Evolutionary conservation across 2,113 vertebrate species (phyloP), one percentile per base, ranked within the genome.

Genomic region (Pygoscelis adeliae): DNA sequence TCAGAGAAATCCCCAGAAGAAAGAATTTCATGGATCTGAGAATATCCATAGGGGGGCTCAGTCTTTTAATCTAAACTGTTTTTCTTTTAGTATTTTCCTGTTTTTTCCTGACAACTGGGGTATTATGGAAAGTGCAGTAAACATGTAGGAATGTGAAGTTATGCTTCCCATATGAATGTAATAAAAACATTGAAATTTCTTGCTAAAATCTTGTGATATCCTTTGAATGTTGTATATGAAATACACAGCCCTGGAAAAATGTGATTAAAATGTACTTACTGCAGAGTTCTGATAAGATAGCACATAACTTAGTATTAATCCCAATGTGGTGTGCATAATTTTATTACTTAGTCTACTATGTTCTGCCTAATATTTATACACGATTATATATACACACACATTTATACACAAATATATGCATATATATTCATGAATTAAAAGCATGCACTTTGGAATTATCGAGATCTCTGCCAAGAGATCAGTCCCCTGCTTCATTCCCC

Each of bases 121-220:
- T 94, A 89, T 95, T 96, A 95, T 74, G 50, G 70, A 94, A 97
- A 96, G 73, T 56, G 63, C 63, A 96, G 83, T 96, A 97, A 98
- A 97, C 81, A 97, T 76, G 67, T 59, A 96, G 94, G 95, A 97
- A 98, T 97, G 94, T 5, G 5, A 94, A 95, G 95, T 93, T 97
- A 94, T 93, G 67, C 59, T 96, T 93, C 87, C 96, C 93, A 96
- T 95, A 93, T 91, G 85, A 96, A 72, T 84, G 70, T 47, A 97
- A 96, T 90, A 97, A 97, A 97, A 97, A 53, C 88, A 87, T 32
- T 74, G 61, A 93, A 52, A 82, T 92, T 93, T 96, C 71, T 83
- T 79, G 56, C 53, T 83, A 56, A 93, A 95, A 95, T 95, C 85
- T 91, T 73, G 25, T 78, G 78, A 89, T 96, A 95, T 85, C 42